Base-by-base conservation (phyloP, 2,113 vertebrate genomes). In the Phalacrocorax pelagicus region DNA sequence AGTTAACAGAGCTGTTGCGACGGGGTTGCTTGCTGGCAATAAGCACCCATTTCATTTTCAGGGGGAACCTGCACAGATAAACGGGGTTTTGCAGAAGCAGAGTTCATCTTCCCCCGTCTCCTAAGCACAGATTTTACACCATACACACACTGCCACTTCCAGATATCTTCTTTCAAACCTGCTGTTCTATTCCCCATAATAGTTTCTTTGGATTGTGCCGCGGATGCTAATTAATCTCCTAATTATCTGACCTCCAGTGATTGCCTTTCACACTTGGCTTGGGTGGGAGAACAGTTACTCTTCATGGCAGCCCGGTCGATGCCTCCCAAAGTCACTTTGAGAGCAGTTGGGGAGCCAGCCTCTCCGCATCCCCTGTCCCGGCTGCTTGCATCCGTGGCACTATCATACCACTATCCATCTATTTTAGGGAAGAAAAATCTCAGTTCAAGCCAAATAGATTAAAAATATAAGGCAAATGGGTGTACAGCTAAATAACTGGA, bases 191-290 rank as follows among this genome's bases (percentile, higher is more conserved):
- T 72, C 36, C 74, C 9, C 11, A 10, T 2, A 18, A 0, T 7
- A 63, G 27, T 59, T 88, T 58, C 74, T 84, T 20, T 12, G 91
- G 59, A 2, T 27, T 69, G 18, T 10, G 54, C 55, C 51, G 16
- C 1, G 5, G 70, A 17, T 52, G 49, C 27, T 73, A 94, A 92
- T 94, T 96, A 95, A 81, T 74, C 92, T 90, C 52, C 90, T 94
- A 90, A 95, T 97, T 92, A 97, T 84, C 81, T 90, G 94, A 86
- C 82, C 95, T 75, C 88, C 81, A 79, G 44, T 38, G 90, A 88
- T 94, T 97, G 97, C 81, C 98, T 98, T 98, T 98, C 97, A 97
- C 94, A 97, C 97, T 96, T 70, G 94, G 74, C 81, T 96, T 82
- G 84, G 83, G 26, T 8, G 32, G 84, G 36, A 27, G 63, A 65